phyloP scores from a whole-genome alignment of 2,888 invertebrate species.

The Netelia fuscicornis region DNA sequence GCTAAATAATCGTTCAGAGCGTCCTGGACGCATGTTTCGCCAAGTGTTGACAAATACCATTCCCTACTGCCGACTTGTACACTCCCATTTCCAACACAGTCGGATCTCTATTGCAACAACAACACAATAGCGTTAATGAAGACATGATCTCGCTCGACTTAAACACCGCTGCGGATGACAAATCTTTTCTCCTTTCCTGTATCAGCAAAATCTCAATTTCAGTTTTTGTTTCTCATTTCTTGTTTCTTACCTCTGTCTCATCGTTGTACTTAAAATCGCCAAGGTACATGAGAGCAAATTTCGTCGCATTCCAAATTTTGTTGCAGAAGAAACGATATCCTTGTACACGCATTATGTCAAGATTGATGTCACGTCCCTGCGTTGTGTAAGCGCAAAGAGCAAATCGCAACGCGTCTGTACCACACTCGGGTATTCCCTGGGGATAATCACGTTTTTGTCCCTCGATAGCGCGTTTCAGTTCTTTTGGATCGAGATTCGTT shows the following conservation, averaged over 20 bases:
- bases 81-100: slow-evolving; percentile 57
- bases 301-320: slow-evolving; percentile 99
- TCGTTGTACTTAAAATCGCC: slow-evolving; percentile 86
- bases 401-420: slow-evolving; percentile 96
- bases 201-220: background rate
- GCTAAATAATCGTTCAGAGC: slow-evolving; percentile 83
- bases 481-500: slow-evolving; percentile 94
- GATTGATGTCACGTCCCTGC: slow-evolving; percentile 97
- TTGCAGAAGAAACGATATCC: slow-evolving; percentile 99
- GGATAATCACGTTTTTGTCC: slow-evolving; percentile 87
- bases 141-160: background rate
- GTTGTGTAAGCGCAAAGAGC: slow-evolving; percentile 95
- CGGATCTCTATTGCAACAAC: slow-evolving; percentile 65
- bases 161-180: background rate
- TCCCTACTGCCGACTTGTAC: slow-evolving; percentile 71
- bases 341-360: slow-evolving; percentile 97
- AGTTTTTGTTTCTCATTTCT: background rate
- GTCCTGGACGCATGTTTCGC: slow-evolving; percentile 80
- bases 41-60: slow-evolving; percentile 77
- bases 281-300: slow-evolving; percentile 94
- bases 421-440: slow-evolving; percentile 98
- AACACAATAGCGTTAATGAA: slow-evolving; percentile 37
- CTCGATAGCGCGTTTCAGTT: slow-evolving; percentile 86
- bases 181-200: background rate
- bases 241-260: slow-evolving; percentile 74